Evolutionary conservation across 2,888 invertebrate species (phyloP), one percentile per base, ranked within the genome.

Genomic region (Vannuccia rotundouncinata): DNA sequence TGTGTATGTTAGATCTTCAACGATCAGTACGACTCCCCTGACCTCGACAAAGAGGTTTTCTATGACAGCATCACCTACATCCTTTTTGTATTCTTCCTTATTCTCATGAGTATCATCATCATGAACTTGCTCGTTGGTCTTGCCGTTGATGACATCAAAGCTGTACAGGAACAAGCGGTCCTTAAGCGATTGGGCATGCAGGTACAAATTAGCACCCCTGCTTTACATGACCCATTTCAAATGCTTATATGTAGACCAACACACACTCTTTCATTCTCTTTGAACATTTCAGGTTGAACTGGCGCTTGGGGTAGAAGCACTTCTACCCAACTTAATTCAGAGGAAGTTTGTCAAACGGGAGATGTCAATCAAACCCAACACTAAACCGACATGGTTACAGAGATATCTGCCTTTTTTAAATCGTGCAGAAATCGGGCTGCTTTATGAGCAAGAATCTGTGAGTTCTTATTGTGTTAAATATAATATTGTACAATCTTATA

Each of bases 141-240:
- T 80, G 88, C 88, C n/a, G 88, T 88, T 1, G 88, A 88, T 81
- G 88, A 88, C 82, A 88, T 88, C 82, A 88, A 88, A 82, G 84
- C 84, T 29, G 88, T 88, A 0, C 87, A 87, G 82, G 87, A 87
- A 75, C 85, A 87, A 79, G 88, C 88, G 0, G 85, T 84, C 59
- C 82, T 88, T n/a, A 84, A 84, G 82, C 29, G 78, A 59, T 59
- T 80, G 76, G 82, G 79, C n/a, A 80, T 82, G 80, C 82, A 82
- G 75, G 82, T 82, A 45, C 17, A 45, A 45, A 45, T 45, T 13
- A 45, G n/a, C n/a, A n/a, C n/a, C n/a, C n/a, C n/a, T n/a, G n/a
- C n/a, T n/a, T n/a, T n/a, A n/a, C n/a, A n/a, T n/a, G n/a, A n/a
- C n/a, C n/a, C n/a, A n/a, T n/a, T n/a, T n/a, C n/a, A n/a, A n/a